phyloP scores from a whole-genome alignment of 1,140 invertebrate genomes.

The Drosophila tropicalis region DNA sequence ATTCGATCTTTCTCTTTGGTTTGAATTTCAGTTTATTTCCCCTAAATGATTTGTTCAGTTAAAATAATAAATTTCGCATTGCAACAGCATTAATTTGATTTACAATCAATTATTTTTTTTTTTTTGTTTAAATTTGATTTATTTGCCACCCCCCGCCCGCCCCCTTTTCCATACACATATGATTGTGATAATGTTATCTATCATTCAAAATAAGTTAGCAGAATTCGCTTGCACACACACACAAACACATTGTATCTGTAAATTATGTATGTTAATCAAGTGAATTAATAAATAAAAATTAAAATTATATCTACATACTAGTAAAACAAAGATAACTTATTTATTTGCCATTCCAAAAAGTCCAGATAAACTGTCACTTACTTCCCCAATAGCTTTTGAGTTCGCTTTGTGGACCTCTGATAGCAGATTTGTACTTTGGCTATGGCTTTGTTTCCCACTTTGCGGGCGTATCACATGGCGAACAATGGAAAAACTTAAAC shows the following conservation, averaged over 20 bases:
- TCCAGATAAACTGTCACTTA: conserved; percentile 29
- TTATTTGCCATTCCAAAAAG: conserved; percentile 26
- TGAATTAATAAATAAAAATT: conserved; percentile 67
- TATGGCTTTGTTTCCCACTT: conserved; percentile 25
- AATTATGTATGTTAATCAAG: conserved; percentile 64
- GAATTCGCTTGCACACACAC: conserved; percentile 55
- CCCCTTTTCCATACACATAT: conserved; percentile 35
- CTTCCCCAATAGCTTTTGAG: conserved; percentile 2
- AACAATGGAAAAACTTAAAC: conserved; percentile 23
- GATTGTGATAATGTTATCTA: conserved; percentile 74
- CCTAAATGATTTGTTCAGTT: conserved; percentile 35
- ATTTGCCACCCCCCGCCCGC: conserved; percentile 26
- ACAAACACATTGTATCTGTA: conserved; percentile 67
- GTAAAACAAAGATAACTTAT: conserved; percentile 21
- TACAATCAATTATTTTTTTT: conserved; percentile 13
- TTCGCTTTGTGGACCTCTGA: conserved; percentile 44
- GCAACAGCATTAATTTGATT: conserved; percentile 56
- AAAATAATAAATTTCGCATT: conserved; percentile 65
- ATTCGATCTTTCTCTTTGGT: conserved; percentile 24
- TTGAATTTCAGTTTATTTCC: conserved; percentile 52
- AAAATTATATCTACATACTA: conserved; percentile 40
- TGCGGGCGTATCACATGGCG: conserved; percentile 1
- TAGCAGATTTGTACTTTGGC: conserved; percentile 51
- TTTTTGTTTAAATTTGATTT: conserved; percentile 56
- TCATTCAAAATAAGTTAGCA: conserved; percentile 64